Conservation (phyloP, 2,888 invertebrate species). For the Eupithecia subfuscata region DNA sequence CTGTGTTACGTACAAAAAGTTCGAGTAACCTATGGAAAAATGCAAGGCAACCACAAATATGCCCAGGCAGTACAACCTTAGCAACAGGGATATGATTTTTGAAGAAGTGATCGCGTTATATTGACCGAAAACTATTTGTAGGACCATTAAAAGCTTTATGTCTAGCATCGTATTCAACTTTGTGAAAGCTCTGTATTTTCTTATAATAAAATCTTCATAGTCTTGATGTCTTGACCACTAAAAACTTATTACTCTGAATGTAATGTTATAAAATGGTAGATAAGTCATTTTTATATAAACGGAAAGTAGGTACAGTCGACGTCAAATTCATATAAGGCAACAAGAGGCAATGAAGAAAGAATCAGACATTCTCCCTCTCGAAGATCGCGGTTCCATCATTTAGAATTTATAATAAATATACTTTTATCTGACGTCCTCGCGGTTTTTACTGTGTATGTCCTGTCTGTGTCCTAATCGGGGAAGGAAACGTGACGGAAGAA, state of each 20-base stretch:
- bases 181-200: not conserved
- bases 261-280: not conserved
- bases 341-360: not conserved
- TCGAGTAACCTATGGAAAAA: not conserved
- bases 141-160: not conserved
- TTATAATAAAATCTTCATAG: not conserved
- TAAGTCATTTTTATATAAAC: not conserved
- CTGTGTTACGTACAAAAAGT: constrained; percentile 2
- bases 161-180: not conserved
- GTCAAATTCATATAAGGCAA: not conserved
- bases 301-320: not conserved
- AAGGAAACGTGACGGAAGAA: too few relatives aligned
- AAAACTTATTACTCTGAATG: not conserved
- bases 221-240: not conserved
- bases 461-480: too few relatives aligned
- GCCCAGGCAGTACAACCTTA: not conserved
- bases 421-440: too few relatives aligned
- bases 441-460: too few relatives aligned
- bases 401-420: not conserved
- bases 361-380: not conserved
- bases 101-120: not conserved
- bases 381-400: not conserved
- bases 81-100: not conserved
- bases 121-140: not conserved
- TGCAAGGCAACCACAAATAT: not conserved